Base-by-base conservation (phyloP, 2,797 vertebrate genomes). In the Brachyrhaphis roseni region DNA sequence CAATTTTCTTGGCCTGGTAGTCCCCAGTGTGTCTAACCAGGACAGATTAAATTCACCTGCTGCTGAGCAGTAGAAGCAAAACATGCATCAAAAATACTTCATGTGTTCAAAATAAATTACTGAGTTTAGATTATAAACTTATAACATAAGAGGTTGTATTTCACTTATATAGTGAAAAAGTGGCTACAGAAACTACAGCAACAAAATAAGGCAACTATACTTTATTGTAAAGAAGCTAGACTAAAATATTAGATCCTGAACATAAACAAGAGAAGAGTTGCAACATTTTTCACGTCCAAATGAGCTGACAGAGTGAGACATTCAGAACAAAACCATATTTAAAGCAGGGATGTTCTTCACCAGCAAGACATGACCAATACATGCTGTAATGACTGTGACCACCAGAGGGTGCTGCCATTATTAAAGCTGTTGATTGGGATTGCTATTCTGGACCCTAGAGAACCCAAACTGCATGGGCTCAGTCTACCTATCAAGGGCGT, bases 91-190 rank as follows among this genome's bases (percentile, higher is more conserved):
- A 39, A 8, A 23, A 13, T 64, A 23, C 34, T 36, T 36, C 6
- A 64, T 64, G 34, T 64, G 31, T 64, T 64, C 62, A 64, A 64
- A 36, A 64, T 64, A 64, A 64, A 64, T 64, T 23, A 18, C 55
- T 11, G n/a, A 59, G 55, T 59, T 28, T n/a, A 59, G 55, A 15
- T 59, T 31, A 16, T 15, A 28, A 5, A 59, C 31, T 59, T 15
- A 59, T 31, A 59, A 31, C 34, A 34, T 8, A 64, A 20, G 34
- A 64, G 16, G 62, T 36, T 64, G 34, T 5, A 64, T 20, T 64
- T 36, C 8, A 64, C 34, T 36, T 62, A 34, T 31, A 13, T 3
- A 64, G 31, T 36, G 34, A 18, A 8, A 36, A 18, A 36, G 31
- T 8, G 7, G 7, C 31, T 18, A 36, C 31, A 64, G 7, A 20